Evolutionary conservation across 2,797 vertebrate genomes (phyloP).

Genomic region (Morelia viridis): DNA sequence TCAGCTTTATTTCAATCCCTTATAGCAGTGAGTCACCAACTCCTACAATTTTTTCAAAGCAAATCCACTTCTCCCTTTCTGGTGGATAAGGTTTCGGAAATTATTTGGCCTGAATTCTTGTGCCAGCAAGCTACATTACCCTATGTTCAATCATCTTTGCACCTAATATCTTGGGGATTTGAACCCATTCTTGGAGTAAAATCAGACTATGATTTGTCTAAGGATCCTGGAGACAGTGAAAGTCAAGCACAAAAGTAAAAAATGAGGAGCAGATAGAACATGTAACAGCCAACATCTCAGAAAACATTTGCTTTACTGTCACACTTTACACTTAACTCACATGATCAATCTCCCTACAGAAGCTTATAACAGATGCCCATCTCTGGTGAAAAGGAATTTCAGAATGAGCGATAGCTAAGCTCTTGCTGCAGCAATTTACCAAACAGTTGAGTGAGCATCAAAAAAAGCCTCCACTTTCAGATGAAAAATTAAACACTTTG

Average conservation of each 20-base stretch:
- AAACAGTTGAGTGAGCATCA: neutral
- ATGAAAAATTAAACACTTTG: neutral
- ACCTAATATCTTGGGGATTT: neutral
- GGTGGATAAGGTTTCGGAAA: neutral
- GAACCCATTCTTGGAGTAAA: neutral
- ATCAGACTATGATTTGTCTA: neutral
- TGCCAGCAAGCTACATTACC: neutral
- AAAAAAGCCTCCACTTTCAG: neutral
- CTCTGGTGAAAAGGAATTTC: neutral
- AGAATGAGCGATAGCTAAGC: neutral
- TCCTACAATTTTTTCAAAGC: neutral
- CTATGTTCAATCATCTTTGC: neutral
- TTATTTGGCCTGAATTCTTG: neutral
- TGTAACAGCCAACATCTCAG: neutral
- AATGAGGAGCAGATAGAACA: neutral
- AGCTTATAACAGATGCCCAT: neutral
- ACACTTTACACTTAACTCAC: neutral
- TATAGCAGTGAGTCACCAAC: neutral
- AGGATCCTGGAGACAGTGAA: neutral
- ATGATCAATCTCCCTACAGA: neutral
- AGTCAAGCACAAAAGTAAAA: neutral
- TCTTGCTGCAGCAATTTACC: neutral
- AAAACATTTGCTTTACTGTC: neutral
- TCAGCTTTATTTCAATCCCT: neutral
- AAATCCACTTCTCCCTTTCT: neutral